These are phyloP conservation scores for Orestias chungarensis DNA, from an alignment of 2,797 vertebrate genomes.

Conservation along the genomic window DNA sequence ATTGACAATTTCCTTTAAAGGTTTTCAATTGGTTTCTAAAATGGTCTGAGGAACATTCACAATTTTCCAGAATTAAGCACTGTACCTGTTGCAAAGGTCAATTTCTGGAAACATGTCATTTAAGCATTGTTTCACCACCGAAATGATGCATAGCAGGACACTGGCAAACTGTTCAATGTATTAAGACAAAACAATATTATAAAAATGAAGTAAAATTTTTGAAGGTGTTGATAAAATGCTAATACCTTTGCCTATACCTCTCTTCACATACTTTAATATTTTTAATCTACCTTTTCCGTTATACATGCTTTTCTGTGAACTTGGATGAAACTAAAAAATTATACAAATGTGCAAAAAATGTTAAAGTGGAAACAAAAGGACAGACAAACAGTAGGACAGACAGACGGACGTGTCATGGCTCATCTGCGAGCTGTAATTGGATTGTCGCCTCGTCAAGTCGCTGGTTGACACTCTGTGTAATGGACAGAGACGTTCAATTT, in stretches of 20 bases:
- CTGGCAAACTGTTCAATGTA: too few species aligned
- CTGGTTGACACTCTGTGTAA: slow-evolving; percentile 54
- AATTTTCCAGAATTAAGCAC: neutral
- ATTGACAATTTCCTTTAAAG: neutral
- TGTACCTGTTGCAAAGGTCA: neutral
- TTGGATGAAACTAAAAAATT: neutral
- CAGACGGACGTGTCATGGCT: slow-evolving; percentile 22
- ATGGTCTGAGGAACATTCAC: neutral
- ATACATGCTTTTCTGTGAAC: neutral
- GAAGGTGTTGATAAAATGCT: neutral
- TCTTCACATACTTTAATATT: neutral
- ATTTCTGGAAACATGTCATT: neutral
- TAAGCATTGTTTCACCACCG: too few species aligned
- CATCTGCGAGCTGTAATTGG: slow-evolving; percentile 54
- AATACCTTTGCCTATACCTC: neutral
- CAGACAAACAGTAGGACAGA: neutral
- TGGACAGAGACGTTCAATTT: slow-evolving; percentile 66
- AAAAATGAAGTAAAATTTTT: too few species aligned
- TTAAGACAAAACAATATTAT: too few species aligned
- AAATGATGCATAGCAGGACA: too few species aligned
- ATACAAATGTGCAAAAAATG: slow-evolving; percentile 9
- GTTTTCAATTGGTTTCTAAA: neutral
- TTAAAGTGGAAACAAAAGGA: slow-evolving; percentile 23
- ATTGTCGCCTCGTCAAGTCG: slow-evolving; percentile 52
- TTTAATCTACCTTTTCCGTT: neutral